phyloP scores from a whole-genome alignment of 2,113 vertebrate species.

The Phylloscopus trochilus region DNA sequence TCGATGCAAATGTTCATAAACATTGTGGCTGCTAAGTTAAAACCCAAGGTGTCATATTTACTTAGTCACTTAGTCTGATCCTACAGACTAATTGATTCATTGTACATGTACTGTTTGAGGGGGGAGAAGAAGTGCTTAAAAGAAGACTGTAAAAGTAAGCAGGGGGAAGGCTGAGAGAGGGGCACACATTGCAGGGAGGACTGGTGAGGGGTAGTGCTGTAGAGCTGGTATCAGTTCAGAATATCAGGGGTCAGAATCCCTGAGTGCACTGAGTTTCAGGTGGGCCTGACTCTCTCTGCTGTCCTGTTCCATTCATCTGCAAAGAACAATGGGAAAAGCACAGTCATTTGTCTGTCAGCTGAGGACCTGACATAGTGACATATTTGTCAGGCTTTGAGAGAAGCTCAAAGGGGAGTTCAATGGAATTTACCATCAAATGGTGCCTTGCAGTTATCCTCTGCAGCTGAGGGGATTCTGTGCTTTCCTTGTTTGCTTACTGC shows the following conservation, averaged over 20 bases:
- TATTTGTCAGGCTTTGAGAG: not conserved
- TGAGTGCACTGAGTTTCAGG: not conserved
- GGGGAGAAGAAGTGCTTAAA: not conserved
- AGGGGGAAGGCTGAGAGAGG: not conserved
- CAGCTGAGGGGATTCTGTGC: not conserved
- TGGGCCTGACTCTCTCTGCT: not conserved
- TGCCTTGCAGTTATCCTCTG: not conserved
- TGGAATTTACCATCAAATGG: not conserved
- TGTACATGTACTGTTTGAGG: not conserved
- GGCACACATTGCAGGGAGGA: not conserved
- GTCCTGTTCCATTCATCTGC: not conserved
- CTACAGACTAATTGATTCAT: not conserved
- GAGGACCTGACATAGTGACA: not conserved
- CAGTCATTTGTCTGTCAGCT: not conserved
- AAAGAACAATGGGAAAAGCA: not conserved
- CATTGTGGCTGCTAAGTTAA: not conserved
- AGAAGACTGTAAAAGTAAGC: not conserved
- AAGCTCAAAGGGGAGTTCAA: not conserved
- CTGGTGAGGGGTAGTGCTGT: not conserved
- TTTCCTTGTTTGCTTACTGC: not conserved
- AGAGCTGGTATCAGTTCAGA: not conserved
- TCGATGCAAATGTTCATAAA: not conserved
- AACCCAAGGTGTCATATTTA: not conserved
- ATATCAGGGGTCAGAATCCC: not conserved
- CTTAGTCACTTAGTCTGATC: not conserved